Conservation (phyloP, 2,888 invertebrate species). For the Dryobota labecula region DNA sequence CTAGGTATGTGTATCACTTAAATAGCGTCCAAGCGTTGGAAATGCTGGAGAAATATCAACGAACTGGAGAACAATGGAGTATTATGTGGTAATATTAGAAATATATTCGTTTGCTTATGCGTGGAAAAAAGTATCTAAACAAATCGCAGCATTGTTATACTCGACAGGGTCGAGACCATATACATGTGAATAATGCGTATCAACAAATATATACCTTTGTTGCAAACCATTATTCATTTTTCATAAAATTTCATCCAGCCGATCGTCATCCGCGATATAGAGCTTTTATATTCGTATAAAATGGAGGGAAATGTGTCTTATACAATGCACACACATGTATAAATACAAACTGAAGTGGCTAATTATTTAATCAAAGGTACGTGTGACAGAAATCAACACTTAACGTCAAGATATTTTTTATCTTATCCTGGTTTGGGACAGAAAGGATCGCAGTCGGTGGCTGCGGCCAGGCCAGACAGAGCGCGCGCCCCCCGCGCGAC, state of each 20-base stretch:
- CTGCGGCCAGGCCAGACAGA: conserved; percentile 74
- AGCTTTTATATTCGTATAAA: conserved; percentile 16
- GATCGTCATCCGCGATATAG: conserved; percentile 40
- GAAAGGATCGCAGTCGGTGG: conserved; percentile 79
- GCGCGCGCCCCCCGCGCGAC: conserved; percentile 66
- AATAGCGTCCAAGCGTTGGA: conserved; percentile 84
- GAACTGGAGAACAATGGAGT: conserved; percentile 89
- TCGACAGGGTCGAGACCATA: conserved; percentile 80
- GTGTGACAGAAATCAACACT: conserved; percentile 76
- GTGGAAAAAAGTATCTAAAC: conserved; percentile 89
- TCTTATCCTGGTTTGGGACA: conserved; percentile 88
- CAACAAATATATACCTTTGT: conserved; percentile 60
- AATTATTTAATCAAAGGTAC: conserved; percentile 71
- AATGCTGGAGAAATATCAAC: conserved; percentile 88
- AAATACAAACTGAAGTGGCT: conserved; percentile 49
- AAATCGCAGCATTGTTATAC: conserved; percentile 89
- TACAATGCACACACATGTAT: conserved; percentile 9
- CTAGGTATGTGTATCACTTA: conserved; percentile 86
- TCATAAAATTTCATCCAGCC: conserved; percentile 58
- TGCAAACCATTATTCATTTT: conserved; percentile 60
- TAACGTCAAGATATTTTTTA: conserved; percentile 84
- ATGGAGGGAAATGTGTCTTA: conserved; percentile 5
- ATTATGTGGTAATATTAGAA: conserved; percentile 91
- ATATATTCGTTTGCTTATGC: conserved; percentile 89
- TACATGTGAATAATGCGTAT: conserved; percentile 72